Conservation (phyloP, 2,113 vertebrate species). For the Marcusenius ussheri region DNA sequence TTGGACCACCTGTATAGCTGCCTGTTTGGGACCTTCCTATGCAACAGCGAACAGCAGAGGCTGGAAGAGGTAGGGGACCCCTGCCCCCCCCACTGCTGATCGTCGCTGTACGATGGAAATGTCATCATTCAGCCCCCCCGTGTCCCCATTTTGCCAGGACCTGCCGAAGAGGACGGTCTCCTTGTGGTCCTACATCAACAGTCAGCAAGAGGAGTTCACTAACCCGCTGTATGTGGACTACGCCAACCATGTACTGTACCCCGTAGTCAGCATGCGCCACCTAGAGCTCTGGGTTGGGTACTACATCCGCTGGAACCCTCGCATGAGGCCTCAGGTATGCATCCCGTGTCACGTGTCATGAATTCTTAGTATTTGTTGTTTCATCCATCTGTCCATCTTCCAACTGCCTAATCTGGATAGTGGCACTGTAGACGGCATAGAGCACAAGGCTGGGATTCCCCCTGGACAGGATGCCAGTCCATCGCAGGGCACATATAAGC, state of each 20-base stretch:
- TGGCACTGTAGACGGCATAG: background rate
- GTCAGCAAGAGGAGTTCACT: constrained; percentile 89
- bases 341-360: background rate
- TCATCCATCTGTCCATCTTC: background rate
- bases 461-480: background rate
- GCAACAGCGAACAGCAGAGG: constrained; percentile 89
- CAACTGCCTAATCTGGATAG: no score
- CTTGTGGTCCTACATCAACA: constrained; percentile 93
- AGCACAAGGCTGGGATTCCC: background rate
- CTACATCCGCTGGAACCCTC: constrained; percentile 95
- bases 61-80: constrained; percentile 73
- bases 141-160: constrained; percentile 59
- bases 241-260: constrained; percentile 87
- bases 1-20: constrained; percentile 96
- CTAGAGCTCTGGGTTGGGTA: constrained; percentile 96
- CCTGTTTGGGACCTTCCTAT: constrained; percentile 92
- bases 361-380: background rate
- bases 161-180: constrained; percentile 80
- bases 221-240: constrained; percentile 92
- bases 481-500: background rate
- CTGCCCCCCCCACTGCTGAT: background rate
- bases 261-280: constrained; percentile 90
- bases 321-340: constrained; percentile 86
- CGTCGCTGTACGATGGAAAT: background rate
- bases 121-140: background rate